phyloP scores from a whole-genome alignment of 1,140 invertebrate species.

The Arctopsyche grandis region DNA sequence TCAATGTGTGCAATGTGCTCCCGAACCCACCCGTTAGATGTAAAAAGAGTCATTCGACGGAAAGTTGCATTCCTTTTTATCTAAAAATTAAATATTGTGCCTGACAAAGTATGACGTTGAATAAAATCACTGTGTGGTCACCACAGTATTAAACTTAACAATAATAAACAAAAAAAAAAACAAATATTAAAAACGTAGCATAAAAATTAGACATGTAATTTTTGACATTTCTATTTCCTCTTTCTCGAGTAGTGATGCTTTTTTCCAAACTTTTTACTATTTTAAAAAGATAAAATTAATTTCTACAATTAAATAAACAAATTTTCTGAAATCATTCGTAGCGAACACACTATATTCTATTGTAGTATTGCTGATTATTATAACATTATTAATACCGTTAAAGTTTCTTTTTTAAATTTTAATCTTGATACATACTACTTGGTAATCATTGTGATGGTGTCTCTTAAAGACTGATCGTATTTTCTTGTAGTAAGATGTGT shows the following conservation, averaged over 20 bases:
- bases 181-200: too few species aligned
- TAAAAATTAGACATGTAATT: neutral
- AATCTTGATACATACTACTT: neutral
- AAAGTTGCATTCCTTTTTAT: too few species aligned
- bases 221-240: slow-evolving; percentile 14
- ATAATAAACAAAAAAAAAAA: too few species aligned
- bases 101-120: too few species aligned
- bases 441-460: slow-evolving; percentile 39
- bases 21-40: too few species aligned
- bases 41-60: too few species aligned
- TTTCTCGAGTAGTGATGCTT: slow-evolving; percentile 23
- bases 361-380: too few species aligned
- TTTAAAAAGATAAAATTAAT: slow-evolving; percentile 26
- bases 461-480: slow-evolving; percentile 51
- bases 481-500: slow-evolving; percentile 41
- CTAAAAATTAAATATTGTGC: too few species aligned
- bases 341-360: neutral
- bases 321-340: slow-evolving; percentile 1
- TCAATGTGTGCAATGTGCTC: too few species aligned
- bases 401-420: neutral
- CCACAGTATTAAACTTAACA: too few species aligned
- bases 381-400: neutral
- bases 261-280: neutral
- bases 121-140: too few species aligned
- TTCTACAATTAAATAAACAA: slow-evolving; percentile 15